Evolutionary conservation across 2,113 vertebrate species (phyloP).

Genomic region (Scopus umbretta): DNA sequence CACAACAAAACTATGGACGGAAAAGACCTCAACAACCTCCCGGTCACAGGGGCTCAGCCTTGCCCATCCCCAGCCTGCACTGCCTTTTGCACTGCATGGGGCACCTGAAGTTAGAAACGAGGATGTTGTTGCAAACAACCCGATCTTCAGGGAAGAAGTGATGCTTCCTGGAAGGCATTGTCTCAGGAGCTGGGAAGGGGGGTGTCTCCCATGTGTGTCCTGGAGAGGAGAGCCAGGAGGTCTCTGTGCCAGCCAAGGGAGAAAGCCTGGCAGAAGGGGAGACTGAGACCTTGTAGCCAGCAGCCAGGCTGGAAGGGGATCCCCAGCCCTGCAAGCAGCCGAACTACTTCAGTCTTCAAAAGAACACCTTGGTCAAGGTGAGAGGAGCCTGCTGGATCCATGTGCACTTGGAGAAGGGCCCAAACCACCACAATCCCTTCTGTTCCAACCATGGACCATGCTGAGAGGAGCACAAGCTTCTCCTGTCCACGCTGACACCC

Average conservation of each 20-base stretch:
- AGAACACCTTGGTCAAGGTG: background rate
- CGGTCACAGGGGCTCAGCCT: background rate
- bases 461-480: background rate
- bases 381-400: background rate
- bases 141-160: background rate
- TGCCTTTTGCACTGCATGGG: accelerated
- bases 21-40: background rate
- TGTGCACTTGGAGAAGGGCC: background rate
- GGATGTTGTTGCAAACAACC: background rate
- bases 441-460: accelerated
- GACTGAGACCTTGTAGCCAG: background rate
- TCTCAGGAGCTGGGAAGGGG: background rate
- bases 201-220: background rate
- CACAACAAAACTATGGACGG: background rate
- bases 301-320: background rate
- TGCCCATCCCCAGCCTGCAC: background rate
- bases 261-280: background rate
- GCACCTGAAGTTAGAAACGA: background rate
- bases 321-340: background rate
- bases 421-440: background rate
- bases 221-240: background rate
- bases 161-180: background rate
- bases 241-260: background rate
- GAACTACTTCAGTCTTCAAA: background rate
- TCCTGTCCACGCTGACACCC: background rate